These are phyloP conservation scores for Hoplias malabaricus DNA, from an alignment of 2,113 vertebrate genomes.

Conservation along the genomic window DNA sequence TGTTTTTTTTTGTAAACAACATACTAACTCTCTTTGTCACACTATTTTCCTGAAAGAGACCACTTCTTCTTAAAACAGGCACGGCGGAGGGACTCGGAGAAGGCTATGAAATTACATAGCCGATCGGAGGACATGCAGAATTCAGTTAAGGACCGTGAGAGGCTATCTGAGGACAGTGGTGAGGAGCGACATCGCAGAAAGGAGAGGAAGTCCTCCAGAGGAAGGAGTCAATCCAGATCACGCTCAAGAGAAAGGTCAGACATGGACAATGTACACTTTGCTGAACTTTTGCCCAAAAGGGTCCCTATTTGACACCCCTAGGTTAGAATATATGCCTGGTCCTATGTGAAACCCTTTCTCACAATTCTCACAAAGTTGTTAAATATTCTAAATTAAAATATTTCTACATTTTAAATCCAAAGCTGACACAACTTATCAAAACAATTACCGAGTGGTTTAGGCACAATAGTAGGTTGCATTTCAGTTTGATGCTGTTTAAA, in stretches of 20 bases:
- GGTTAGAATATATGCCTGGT: too few species aligned
- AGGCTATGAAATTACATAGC: conserved; percentile 86
- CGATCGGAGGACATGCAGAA: conserved; percentile 84
- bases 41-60: conserved; percentile 99
- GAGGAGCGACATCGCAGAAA: conserved; percentile 92
- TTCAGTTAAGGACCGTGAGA: conserved; percentile 84
- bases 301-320: too few species aligned
- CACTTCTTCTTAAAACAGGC: conserved; percentile 99
- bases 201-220: conserved; percentile 84
- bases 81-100: conserved; percentile 93
- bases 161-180: conserved; percentile 87
- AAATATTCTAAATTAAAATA: too few species aligned
- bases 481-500: too few species aligned
- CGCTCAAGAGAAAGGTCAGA: conserved; percentile 88
- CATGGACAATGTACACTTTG: background rate
- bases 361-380: too few species aligned
- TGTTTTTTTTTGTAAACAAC: conserved; percentile 83
- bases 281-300: too few species aligned
- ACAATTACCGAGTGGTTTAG: too few species aligned
- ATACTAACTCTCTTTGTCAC: conserved; percentile 99
- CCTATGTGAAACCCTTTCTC: too few species aligned
- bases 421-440: too few species aligned
- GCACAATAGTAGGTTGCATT: too few species aligned
- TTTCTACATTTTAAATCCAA: too few species aligned
- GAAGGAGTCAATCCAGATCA: conserved; percentile 87